These are phyloP conservation scores for Platycnemis pennipes DNA, from an alignment of 2,888 invertebrate genomes.

Conservation along the genomic window DNA sequence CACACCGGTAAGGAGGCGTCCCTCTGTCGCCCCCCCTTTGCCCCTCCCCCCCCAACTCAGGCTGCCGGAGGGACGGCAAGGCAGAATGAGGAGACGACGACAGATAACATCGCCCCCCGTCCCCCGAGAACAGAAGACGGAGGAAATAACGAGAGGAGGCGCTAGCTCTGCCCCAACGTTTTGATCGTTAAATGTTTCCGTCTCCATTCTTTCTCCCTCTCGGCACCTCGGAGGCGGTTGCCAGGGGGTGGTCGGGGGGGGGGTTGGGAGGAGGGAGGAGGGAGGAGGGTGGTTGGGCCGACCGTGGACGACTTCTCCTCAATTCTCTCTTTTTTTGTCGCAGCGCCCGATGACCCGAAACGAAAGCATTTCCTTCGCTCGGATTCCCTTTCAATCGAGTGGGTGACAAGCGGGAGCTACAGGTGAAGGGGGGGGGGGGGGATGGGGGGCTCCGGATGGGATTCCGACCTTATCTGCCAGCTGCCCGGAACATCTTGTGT, in stretches of 20 bases:
- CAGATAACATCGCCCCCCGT: not conserved
- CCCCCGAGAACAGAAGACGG: not conserved
- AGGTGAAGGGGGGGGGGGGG: not conserved
- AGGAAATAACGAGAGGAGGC: not conserved
- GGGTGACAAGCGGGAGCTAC: not conserved
- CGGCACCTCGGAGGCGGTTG: not conserved
- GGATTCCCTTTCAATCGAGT: constrained; percentile 19
- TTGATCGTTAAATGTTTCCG: constrained; percentile 39
- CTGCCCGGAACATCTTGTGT: not conserved
- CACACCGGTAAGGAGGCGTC: not conserved
- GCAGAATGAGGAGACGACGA: not conserved
- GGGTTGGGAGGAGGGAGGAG: no score
- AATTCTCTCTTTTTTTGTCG: not conserved
- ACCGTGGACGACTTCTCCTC: not conserved
- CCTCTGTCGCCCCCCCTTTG: not conserved
- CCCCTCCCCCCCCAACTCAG: not conserved
- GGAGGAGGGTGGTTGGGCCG: no score
- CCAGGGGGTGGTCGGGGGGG: not conserved
- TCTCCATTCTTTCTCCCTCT: constrained; percentile 11
- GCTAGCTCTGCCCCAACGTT: constrained; percentile 2
- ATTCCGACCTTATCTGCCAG: not conserved
- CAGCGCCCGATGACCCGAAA: not conserved
- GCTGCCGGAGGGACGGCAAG: not conserved
- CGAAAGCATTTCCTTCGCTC: constrained; percentile 27
- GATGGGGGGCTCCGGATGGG: not conserved